A percentile compares a stretch with the other conserved stretches of the same genome.
Conservation (phyloP, 2,113 vertebrate species). For the Ranitomeya imitator region DNA sequence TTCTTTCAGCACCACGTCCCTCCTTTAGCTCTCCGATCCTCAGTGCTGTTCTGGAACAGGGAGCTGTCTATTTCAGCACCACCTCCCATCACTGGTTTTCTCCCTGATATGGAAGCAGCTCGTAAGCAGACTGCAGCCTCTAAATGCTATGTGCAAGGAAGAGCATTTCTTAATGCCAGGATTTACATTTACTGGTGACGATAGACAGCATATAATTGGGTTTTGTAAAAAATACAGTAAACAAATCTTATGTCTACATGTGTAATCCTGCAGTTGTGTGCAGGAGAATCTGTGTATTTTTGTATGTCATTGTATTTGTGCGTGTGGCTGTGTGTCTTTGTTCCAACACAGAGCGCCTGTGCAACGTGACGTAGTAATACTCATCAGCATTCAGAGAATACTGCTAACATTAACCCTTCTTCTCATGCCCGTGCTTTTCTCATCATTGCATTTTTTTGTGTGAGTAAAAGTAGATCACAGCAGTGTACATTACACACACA, state of each 20-base stretch:
- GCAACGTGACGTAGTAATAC: conserved; percentile 55
- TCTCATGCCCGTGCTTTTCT: neutral
- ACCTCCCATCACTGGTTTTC: conserved; percentile 51
- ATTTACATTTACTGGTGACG: neutral
- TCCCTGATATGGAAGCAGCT: conserved; percentile 22
- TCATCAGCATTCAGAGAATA: conserved; percentile 53
- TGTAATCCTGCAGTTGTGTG: neutral
- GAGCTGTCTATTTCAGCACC: conserved; percentile 60
- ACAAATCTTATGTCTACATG: neutral
- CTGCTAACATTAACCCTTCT: conserved; percentile 30
- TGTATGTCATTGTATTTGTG: conserved; percentile 6
- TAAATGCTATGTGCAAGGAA: neutral
- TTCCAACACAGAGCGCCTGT: conserved; percentile 50
- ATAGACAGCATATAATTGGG: neutral
- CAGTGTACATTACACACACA: neutral
- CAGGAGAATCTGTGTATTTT: neutral
- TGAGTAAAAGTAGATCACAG: neutral
- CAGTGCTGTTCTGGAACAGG: conserved; percentile 18
- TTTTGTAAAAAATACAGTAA: neutral
- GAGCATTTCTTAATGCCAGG: neutral
- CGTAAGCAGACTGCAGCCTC: conserved; percentile 14
- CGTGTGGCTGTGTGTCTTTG: conserved; percentile 15
- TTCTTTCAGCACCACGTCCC: conserved; percentile 66
- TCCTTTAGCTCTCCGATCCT: conserved; percentile 29
- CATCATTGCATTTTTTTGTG: conserved; percentile 25